These are phyloP conservation scores for Epizoanthus rinbou DNA, from an alignment of 92 coral and sea anemone genomes.

Conservation along the genomic window DNA sequence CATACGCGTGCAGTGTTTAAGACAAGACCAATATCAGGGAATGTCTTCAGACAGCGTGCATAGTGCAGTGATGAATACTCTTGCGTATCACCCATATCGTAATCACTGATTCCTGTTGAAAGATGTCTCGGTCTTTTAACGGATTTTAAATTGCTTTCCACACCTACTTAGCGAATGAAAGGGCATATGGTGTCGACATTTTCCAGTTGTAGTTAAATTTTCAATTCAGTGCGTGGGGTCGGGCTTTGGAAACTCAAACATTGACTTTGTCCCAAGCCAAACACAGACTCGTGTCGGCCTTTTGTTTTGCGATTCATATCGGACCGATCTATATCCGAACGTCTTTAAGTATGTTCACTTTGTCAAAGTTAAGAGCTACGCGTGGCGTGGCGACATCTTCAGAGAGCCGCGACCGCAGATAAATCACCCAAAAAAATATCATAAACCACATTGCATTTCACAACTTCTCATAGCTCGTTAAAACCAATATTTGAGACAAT, in stretches of 20 bases:
- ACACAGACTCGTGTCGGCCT: slow-evolving; percentile 20
- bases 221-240: slow-evolving; percentile 44
- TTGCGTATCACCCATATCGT: not conserved
- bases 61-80: slow-evolving; percentile 3
- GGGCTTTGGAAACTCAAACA: not conserved
- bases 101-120: slow-evolving; percentile 30
- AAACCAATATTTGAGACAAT: slow-evolving; percentile 4
- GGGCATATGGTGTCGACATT: not conserved
- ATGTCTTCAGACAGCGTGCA: slow-evolving; percentile 16
- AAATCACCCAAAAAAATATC: not conserved
- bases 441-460: not conserved
- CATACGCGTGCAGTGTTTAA: slow-evolving; percentile 32
- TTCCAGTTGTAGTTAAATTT: no score
- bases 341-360: slow-evolving; percentile 30
- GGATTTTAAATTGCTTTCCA: slow-evolving; percentile 29
- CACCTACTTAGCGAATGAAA: slow-evolving; percentile 17
- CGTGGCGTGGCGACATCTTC: slow-evolving; percentile 36
- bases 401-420: slow-evolving; percentile 15
- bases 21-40: not conserved
- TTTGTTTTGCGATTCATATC: slow-evolving; percentile 6
- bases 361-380: slow-evolving; percentile 38
- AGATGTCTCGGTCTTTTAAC: slow-evolving; percentile 2
- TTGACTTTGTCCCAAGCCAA: slow-evolving; percentile 4
- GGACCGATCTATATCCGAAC: slow-evolving; percentile 10
- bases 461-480: not conserved